Conservation (phyloP, 1,140 invertebrate species). For the Epicauta chinensis region DNA sequence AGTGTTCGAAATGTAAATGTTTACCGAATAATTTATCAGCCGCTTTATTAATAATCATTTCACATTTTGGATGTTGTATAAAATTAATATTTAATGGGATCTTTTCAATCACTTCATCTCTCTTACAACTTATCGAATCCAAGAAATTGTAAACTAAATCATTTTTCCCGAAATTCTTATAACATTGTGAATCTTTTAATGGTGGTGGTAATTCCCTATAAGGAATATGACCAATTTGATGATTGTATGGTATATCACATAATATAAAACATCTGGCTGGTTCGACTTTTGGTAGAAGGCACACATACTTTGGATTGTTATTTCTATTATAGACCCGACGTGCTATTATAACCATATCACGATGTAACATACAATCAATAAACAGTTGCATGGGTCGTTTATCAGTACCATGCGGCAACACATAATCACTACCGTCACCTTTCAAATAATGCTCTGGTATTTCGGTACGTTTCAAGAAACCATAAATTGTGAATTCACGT, state of each 20-base stretch:
- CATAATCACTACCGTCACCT: conserved; percentile 17
- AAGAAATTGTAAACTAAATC: conserved; percentile 14
- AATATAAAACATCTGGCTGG: conserved; percentile 18
- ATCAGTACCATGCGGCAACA: conserved; percentile 18
- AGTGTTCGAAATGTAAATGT: not conserved
- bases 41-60: conserved; percentile 14
- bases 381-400: conserved; percentile 15
- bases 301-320: conserved; percentile 18
- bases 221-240: conserved; percentile 12
- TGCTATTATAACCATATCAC: conserved; percentile 20
- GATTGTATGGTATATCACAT: conserved; percentile 16
- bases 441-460: conserved; percentile 16
- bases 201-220: conserved; percentile 1
- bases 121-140: conserved; percentile 15
- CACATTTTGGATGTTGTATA: conserved; percentile 13
- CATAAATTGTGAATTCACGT: conserved; percentile 20
- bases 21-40: conserved; percentile 13
- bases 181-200: not conserved
- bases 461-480: conserved; percentile 8
- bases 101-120: conserved; percentile 7
- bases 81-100: conserved; percentile 17
- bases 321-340: conserved; percentile 21
- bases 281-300: conserved; percentile 20
- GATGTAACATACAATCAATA: conserved; percentile 13
- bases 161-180: conserved; percentile 5